Conservation (phyloP, 2,888 invertebrate species). For the Phengaris arion region DNA sequence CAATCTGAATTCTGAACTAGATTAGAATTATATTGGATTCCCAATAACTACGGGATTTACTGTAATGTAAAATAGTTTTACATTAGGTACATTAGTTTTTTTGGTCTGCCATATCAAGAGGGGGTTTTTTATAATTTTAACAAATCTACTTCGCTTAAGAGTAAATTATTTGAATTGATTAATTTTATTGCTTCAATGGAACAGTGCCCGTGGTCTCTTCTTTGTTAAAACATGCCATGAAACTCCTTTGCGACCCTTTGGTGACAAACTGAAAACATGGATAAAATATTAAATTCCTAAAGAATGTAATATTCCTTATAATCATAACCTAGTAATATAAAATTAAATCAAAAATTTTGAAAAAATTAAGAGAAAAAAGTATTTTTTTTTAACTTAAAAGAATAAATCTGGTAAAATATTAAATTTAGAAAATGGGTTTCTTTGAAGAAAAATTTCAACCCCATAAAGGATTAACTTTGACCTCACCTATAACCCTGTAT, state of each 20-base stretch:
- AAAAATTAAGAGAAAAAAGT: too few relatives aligned
- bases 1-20: neutral
- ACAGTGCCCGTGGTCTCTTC: constrained; percentile 68
- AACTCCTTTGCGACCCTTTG: constrained; percentile 67
- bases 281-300: too few relatives aligned
- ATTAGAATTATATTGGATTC: neutral
- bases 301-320: too few relatives aligned
- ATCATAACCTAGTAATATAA: too few relatives aligned
- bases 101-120: neutral
- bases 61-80: neutral
- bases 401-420: too few relatives aligned
- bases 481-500: too few relatives aligned
- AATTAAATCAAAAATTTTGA: too few relatives aligned
- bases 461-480: too few relatives aligned
- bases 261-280: constrained; percentile 59
- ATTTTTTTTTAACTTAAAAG: too few relatives aligned
- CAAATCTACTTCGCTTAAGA: too few relatives aligned
- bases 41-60: neutral
- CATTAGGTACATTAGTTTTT: neutral
- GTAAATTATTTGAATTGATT: neutral
- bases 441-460: too few relatives aligned
- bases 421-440: too few relatives aligned
- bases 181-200: constrained; percentile 50
- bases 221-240: constrained; percentile 69
- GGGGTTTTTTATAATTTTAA: neutral